Evolutionary conservation across 2,113 vertebrate species (phyloP).

Genomic region (Chionodraco myersi): DNA sequence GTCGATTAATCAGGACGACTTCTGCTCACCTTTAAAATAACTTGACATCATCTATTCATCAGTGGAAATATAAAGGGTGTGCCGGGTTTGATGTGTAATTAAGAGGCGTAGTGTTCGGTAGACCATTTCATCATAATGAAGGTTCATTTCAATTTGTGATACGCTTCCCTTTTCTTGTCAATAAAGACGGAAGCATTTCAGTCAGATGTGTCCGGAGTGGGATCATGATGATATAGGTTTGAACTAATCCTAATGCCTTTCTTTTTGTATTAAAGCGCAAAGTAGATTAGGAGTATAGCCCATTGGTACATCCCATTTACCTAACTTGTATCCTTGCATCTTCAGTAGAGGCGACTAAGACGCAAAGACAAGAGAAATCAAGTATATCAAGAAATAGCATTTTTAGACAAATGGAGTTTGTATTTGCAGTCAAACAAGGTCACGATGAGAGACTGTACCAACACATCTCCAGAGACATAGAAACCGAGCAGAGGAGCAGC

Average conservation of each 20-base stretch:
- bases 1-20: background rate
- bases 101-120: background rate
- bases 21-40: background rate
- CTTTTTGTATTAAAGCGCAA: no score
- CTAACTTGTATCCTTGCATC: background rate
- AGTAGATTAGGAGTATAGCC: background rate
- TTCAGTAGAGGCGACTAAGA: no score
- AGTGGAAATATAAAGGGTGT: background rate
- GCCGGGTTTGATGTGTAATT: background rate
- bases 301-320: background rate
- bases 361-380: background rate
- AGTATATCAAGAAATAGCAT: no score
- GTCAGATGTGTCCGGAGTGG: background rate
- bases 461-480: background rate
- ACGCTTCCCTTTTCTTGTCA: no score
- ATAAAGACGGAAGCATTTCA: background rate
- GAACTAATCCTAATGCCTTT: no score
- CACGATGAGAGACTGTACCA: background rate
- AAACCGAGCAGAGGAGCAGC: background rate
- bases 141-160: background rate
- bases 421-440: background rate
- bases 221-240: background rate
- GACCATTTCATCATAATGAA: background rate
- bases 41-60: background rate
- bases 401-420: background rate